A percentile compares a stretch with the other conserved stretches of the same genome.
Conservation (phyloP, 2,888 invertebrate genomes). For the Digitonthophagus gazella region DNA sequence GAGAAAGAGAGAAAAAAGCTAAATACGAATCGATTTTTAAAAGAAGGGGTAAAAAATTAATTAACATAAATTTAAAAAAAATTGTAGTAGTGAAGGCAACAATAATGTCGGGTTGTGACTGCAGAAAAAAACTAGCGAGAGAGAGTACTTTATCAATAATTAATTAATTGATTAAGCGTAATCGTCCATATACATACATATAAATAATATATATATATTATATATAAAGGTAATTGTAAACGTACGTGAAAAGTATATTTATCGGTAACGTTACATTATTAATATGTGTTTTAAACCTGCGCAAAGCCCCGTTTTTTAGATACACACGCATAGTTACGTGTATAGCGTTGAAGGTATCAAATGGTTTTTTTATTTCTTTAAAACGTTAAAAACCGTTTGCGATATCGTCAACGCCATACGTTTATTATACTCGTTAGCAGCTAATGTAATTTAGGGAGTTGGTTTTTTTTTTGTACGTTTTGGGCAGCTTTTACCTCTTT, state of each 20-base stretch:
- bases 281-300: not conserved
- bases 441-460: not conserved
- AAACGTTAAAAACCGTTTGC: too few species aligned
- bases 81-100: not conserved
- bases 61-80: not conserved
- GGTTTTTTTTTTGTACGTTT: not conserved
- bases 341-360: too few species aligned
- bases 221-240: not conserved
- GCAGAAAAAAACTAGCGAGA: not conserved
- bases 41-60: not conserved
- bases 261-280: not conserved
- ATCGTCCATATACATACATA: slow-evolving; percentile 27
- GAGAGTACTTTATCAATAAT: not conserved
- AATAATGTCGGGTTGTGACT: not conserved
- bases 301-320: not conserved
- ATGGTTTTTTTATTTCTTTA: too few species aligned
- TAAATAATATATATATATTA: slow-evolving; percentile 25
- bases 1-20: too few species aligned
- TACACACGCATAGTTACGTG: not conserved
- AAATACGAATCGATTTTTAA: too few species aligned
- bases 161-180: slow-evolving; percentile 8
- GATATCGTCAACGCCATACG: too few species aligned
- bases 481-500: not conserved
- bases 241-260: not conserved
- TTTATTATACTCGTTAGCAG: not conserved